Conservation (phyloP, 1,140 invertebrate genomes). For the Apis florea region DNA sequence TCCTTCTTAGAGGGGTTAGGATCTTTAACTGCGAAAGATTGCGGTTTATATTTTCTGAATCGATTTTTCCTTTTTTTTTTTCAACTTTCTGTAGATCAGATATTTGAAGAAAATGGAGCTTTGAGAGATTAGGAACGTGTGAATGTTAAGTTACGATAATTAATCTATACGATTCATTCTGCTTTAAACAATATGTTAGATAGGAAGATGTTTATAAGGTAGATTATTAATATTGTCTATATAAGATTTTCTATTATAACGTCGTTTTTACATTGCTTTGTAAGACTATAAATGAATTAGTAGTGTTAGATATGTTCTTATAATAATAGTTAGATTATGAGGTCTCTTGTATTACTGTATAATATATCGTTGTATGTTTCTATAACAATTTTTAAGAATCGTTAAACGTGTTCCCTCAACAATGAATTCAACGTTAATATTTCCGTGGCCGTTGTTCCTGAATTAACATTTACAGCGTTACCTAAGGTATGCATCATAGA, state of each 20-base stretch:
- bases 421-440: not conserved
- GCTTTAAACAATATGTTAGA: slow-evolving; percentile 19
- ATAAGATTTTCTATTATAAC: slow-evolving; percentile 35
- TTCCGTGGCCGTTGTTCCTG: slow-evolving; percentile 3
- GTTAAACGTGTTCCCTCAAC: slow-evolving; percentile 6
- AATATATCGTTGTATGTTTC: slow-evolving; percentile 29
- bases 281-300: slow-evolving; percentile 11
- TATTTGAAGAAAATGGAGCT: not conserved
- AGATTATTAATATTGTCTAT: slow-evolving; percentile 36
- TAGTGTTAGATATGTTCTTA: slow-evolving; percentile 26
- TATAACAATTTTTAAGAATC: slow-evolving; percentile 28
- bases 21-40: not conserved
- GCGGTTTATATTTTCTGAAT: slow-evolving; percentile 11
- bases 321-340: slow-evolving; percentile 5
- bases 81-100: not conserved
- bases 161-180: not conserved
- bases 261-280: slow-evolving; percentile 38
- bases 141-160: slow-evolving; percentile 3
- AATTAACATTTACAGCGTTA: slow-evolving; percentile 35
- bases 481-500: slow-evolving; percentile 31
- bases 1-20: slow-evolving; percentile 7
- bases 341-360: slow-evolving; percentile 15
- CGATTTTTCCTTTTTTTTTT: not conserved
- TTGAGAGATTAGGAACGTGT: not conserved
- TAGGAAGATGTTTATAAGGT: slow-evolving; percentile 30